Conservation (phyloP, 2,797 vertebrate species). For the Lindbergichthys nudifrons region DNA sequence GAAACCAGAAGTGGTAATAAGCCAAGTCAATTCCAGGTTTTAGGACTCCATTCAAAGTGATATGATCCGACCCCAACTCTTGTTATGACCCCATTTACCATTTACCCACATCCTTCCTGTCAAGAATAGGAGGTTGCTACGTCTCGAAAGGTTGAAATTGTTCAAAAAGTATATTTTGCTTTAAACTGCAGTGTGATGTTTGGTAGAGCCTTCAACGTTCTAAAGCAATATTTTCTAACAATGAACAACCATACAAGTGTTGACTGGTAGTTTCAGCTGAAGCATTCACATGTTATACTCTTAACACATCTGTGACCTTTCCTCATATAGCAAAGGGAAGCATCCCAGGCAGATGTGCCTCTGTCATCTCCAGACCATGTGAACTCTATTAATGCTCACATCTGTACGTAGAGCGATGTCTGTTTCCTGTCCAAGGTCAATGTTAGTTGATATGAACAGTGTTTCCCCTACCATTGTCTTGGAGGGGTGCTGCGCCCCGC, state of each 20-base stretch:
- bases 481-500: no score
- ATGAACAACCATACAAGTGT: background rate
- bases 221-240: background rate
- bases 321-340: background rate
- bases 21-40: no score
- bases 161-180: no score
- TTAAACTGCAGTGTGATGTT: background rate
- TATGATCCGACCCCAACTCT: background rate
- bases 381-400: conserved; percentile 62
- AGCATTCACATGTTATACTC: background rate
- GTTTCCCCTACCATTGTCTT: no score
- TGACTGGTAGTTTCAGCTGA: background rate
- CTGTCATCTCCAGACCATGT: conserved; percentile 39
- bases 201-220: background rate
- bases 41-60: background rate
- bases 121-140: background rate
- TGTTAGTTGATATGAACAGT: conserved; percentile 80
- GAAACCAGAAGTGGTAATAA: no score
- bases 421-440: conserved; percentile 79
- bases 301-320: conserved; percentile 4
- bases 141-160: no score
- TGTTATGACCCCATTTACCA: background rate
- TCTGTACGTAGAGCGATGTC: conserved; percentile 61
- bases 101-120: background rate
- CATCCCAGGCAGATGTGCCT: conserved; percentile 33